A percentile compares a stretch with the other conserved stretches of the same genome.
Conservation (phyloP, 2,797 vertebrate species). For the Lacerta agilis region DNA sequence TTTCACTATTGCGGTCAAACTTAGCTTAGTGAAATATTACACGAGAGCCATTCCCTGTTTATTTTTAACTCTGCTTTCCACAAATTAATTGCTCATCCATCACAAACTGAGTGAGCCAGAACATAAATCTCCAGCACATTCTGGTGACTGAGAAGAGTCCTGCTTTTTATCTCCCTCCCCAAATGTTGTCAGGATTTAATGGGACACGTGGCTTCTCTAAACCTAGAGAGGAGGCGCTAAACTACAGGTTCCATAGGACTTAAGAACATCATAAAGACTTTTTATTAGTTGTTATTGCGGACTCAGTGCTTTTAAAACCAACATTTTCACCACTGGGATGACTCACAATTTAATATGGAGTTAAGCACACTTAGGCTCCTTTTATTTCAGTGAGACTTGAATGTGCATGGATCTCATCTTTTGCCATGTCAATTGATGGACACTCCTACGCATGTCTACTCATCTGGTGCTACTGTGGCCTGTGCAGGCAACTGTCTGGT, state of each 20-base stretch:
- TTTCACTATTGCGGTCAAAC: conserved; percentile 16
- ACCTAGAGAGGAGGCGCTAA: neutral
- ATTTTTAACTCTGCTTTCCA: neutral
- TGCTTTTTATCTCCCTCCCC: conserved; percentile 3
- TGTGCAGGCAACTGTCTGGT: neutral
- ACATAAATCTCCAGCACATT: neutral
- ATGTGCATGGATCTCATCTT: no score
- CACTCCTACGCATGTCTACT: no score
- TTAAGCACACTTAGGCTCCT: neutral
- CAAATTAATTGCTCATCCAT: neutral
- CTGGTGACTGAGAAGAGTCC: neutral
- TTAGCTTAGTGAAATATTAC: neutral
- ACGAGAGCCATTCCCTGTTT: conserved; percentile 19
- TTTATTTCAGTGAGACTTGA: neutral
- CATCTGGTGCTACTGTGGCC: no score
- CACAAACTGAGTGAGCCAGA: neutral
- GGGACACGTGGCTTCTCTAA: neutral
- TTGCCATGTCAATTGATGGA: no score
- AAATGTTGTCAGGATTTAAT: neutral
- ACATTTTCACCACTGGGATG: neutral
- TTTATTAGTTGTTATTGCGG: neutral
- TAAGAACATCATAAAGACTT: neutral
- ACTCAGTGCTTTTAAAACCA: neutral
- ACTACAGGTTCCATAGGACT: neutral
- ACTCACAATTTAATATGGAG: neutral